phyloP scores from a whole-genome alignment of 2,888 invertebrate genomes.

The Drosophila pseudotakahashii region DNA sequence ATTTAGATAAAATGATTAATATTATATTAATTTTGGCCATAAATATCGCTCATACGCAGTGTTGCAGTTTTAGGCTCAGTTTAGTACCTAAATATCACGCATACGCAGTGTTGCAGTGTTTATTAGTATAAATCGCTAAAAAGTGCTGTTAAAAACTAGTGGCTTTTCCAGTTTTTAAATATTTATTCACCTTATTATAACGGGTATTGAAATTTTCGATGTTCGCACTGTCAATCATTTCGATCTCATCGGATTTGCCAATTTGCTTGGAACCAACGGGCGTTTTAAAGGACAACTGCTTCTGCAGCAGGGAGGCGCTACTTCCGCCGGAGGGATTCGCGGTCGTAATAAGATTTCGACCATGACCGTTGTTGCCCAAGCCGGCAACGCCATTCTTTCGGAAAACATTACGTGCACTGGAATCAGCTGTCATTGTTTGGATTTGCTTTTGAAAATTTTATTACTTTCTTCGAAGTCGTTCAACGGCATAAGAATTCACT shows the following conservation, averaged over 20 bases:
- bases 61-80: background rate
- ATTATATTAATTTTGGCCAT: no score
- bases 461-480: slow-evolving; percentile 7
- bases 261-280: slow-evolving; percentile 79
- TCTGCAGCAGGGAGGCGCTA: slow-evolving; percentile 80
- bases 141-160: no score
- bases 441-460: slow-evolving; percentile 24
- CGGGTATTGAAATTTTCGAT: slow-evolving; percentile 72
- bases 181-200: slow-evolving; percentile 76
- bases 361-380: slow-evolving; percentile 57
- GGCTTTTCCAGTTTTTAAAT: no score
- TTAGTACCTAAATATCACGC: no score
- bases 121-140: no score
- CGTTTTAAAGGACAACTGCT: slow-evolving; percentile 83
- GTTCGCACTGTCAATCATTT: slow-evolving; percentile 82
- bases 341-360: slow-evolving; percentile 80
- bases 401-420: slow-evolving; percentile 70
- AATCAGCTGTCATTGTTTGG: slow-evolving; percentile 69
- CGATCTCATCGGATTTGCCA: slow-evolving; percentile 82
- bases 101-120: no score
- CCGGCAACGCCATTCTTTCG: slow-evolving; percentile 61
- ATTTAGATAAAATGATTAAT: no score
- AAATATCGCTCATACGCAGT: slow-evolving; percentile 1
- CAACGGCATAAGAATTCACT: slow-evolving; percentile 11
- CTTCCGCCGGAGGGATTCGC: slow-evolving; percentile 81